Evolutionary conservation across 2,113 vertebrate species (phyloP), one percentile per base, ranked within the genome.

Genomic region (Epinephelus moara): DNA sequence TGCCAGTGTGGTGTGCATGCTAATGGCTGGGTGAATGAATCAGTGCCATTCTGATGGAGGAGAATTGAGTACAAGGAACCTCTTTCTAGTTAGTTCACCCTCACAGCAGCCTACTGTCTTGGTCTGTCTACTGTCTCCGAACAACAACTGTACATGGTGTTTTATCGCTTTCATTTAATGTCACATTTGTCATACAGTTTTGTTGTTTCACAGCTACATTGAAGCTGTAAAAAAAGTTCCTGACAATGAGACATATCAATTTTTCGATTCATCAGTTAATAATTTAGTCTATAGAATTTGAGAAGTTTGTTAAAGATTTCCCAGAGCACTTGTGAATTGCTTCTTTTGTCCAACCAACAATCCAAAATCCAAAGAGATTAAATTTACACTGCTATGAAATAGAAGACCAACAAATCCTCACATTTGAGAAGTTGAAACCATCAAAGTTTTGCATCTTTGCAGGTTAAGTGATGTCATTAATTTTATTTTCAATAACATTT

Each of bases 1-100:
- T 72, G 82, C 68, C 86, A 85, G 64, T 89, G 92, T 84, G 83
- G 85, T 61, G 84, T 80, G 94, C 90, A 95, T 95, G 88, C 92
- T 93, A 92, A 94, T 94, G 89, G 80, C 40, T 5, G 47, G n/a
- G 7, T 79, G 87, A 88, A 94, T 93, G 92, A 94, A 94, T 94
- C 85, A 13, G 83, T 70, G 86, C 82, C 85, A 89, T 91, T 93
- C 90, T 90, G 87, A 86, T 75, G 27, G 88, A 82, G 80, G 70
- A 90, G 88, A 81, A 91, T 64, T 21, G 79, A 92, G 85, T 40
- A 94, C 91, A 94, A 94, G 91, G 88, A 92, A 67, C 42, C 75
- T 81, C 82, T 93, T 93, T 92, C 81, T 91, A 30, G 83, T 71
- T 72, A 33, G 52, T 77, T 84, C 67, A 53, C 70, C 75, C 85